Base-by-base conservation (phyloP, 2,113 vertebrate genomes). In the Piprites chloris region DNA sequence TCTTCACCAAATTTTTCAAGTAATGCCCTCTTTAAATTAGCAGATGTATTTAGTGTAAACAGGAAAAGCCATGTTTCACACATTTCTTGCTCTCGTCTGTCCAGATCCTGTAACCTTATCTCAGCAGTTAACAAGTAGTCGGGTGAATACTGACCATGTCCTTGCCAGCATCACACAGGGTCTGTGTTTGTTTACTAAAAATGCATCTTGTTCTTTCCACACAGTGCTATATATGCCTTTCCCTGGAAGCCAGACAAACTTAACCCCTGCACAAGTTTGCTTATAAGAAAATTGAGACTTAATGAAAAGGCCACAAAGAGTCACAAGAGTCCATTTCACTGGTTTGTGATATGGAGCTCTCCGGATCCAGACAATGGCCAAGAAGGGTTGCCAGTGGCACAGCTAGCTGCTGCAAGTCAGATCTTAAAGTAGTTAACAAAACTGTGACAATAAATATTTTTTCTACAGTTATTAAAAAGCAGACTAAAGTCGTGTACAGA, bases 371-470 rank as follows among this genome's bases (percentile, higher is more conserved):
- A 13, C 2, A 7, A 28, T 12, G 27, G 5, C 24, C 17, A 53
- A 66, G 14, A 49, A 55, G 4, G 2, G 3, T 33, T 55, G 18
- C 0, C 1, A 85, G 22, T 19, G 8, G 4, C 23, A 41, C 3
- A 7, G 1, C 5, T 61, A 24, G 3, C 18, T 68, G 41, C 37
- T 81, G 22, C 4, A 69, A 42, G 7, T 37, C 67, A 59, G 13
- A 28, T 62, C 19, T 49, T 49, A 53, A 67, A 41, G 6, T 23
- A 39, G 12, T 47, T 62, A 9, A 69, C 18, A 55, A 80, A 62
- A 62, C 2, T 26, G 5, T 33, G 12, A 37, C 3, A 50, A 55
- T 32, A 65, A 41, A 16, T 68, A 23, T 22, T 81, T 89, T 47
- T 74, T 47, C 37, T 80, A 5, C 9, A 22, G 6, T 11, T 61